phyloP scores from a whole-genome alignment of 2,113 vertebrate genomes.

The Cochlearius cochlearius region DNA sequence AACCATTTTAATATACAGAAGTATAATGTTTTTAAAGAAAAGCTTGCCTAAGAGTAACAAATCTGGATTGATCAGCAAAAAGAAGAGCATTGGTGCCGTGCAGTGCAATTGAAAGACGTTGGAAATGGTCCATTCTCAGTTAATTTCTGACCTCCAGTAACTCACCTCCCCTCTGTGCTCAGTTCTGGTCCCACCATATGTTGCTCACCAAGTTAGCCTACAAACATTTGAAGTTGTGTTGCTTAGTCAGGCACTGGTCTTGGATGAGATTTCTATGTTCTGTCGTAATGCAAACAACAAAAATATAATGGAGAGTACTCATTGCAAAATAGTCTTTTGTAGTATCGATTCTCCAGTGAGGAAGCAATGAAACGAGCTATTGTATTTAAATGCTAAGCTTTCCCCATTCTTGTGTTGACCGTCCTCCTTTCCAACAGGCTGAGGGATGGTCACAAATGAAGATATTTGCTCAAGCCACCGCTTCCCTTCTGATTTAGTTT shows the following conservation, averaged over 20 bases:
- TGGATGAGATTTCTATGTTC: constrained; percentile 27
- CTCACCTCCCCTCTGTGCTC: constrained; percentile 14
- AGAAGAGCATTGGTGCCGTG: background rate
- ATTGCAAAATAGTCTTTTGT: constrained; percentile 61
- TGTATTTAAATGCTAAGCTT: constrained; percentile 58
- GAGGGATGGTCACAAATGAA: constrained; percentile 38
- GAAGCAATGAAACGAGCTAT: constrained; percentile 39
- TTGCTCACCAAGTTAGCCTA: constrained; percentile 21
- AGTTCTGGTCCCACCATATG: constrained; percentile 9
- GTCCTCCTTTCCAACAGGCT: background rate
- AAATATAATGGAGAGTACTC: constrained; percentile 39
- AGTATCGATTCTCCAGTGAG: constrained; percentile 22
- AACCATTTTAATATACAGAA: background rate
- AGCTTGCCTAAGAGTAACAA: background rate
- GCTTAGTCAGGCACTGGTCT: constrained; percentile 22
- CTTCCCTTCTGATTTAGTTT: constrained; percentile 37
- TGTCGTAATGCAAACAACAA: constrained; percentile 50
- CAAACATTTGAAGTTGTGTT: background rate
- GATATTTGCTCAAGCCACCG: background rate
- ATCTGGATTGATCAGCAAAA: background rate
- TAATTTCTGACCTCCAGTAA: constrained; percentile 29
- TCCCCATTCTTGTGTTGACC: constrained; percentile 24
- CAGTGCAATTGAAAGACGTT: background rate
- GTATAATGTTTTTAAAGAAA: background rate
- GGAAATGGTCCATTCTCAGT: background rate